phyloP scores from a whole-genome alignment of 2,888 invertebrate genomes.

The Hypomecis punctinalis region DNA sequence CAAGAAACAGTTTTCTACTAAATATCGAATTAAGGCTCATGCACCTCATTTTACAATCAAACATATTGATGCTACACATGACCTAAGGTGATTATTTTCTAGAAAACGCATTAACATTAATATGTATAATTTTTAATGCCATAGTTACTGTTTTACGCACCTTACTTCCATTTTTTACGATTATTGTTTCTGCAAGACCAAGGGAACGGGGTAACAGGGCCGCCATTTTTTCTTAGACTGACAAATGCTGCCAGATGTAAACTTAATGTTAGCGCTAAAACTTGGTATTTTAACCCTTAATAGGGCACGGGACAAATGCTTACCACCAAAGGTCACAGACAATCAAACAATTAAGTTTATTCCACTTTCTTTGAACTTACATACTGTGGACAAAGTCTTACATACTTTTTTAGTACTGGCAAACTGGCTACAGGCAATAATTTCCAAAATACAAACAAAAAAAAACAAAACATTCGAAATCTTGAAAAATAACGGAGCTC shows the following conservation, averaged over 20 bases:
- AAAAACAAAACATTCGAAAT: no score
- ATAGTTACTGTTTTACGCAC: constrained; percentile 73
- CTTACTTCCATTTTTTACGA: constrained; percentile 89
- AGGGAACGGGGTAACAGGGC: constrained; percentile 90
- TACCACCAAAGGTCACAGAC: no score
- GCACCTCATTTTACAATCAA: constrained; percentile 13
- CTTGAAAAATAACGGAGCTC: no score
- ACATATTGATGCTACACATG: constrained; percentile 3
- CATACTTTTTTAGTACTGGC: no score
- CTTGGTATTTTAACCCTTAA: no score
- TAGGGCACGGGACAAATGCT: no score
- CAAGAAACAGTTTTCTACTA: background rate
- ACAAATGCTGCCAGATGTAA: constrained; percentile 12
- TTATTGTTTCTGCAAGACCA: constrained; percentile 88
- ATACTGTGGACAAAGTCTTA: no score
- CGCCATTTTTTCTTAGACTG: constrained; percentile 87
- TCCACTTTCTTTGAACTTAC: no score
- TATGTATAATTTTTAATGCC: background rate
- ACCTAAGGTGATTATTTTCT: background rate
- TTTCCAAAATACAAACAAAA: no score
- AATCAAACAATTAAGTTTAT: no score
- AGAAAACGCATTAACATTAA: background rate
- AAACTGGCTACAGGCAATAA: no score
- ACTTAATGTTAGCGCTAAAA: background rate
- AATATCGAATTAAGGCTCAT: background rate